These are phyloP conservation scores for Chymomyza costata DNA, from an alignment of 1,140 invertebrate species.

Conservation along the genomic window DNA sequence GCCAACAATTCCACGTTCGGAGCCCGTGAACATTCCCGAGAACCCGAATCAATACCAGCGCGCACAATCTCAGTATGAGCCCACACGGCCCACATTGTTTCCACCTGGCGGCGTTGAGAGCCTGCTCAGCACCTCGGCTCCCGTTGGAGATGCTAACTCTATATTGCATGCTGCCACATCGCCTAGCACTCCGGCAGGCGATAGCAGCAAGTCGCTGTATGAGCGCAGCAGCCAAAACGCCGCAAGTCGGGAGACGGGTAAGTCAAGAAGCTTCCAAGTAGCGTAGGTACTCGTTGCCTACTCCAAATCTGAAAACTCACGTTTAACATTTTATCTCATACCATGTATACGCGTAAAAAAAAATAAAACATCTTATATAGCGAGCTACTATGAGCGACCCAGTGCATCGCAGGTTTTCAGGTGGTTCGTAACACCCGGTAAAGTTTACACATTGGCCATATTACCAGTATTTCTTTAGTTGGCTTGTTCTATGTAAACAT, in stretches of 20 bases:
- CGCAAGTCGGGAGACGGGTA: slow-evolving; percentile 63
- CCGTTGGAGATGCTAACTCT: slow-evolving; percentile 33
- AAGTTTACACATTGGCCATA: slow-evolving; percentile 54
- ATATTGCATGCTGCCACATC: slow-evolving; percentile 45
- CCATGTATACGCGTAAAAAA: slow-evolving; percentile 29
- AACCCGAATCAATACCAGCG: slow-evolving; percentile 44
- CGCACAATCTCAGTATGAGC: slow-evolving; percentile 59
- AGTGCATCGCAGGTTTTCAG: slow-evolving; percentile 66
- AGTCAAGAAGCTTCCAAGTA: slow-evolving; percentile 25
- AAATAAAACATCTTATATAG: slow-evolving; percentile 20
- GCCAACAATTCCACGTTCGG: slow-evolving; percentile 73
- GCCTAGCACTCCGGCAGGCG: slow-evolving; percentile 54
- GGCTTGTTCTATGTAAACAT: slow-evolving; percentile 47
- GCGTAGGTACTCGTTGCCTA: neutral
- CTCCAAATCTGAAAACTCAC: slow-evolving; percentile 29
- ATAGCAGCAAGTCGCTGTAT: slow-evolving; percentile 65
- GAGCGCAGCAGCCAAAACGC: slow-evolving; percentile 35
- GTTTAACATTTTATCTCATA: slow-evolving; percentile 56
- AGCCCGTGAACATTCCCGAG: slow-evolving; percentile 76
- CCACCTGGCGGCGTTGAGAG: slow-evolving; percentile 62
- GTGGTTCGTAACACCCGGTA: slow-evolving; percentile 72
- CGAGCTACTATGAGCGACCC: slow-evolving; percentile 57
- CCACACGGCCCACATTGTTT: slow-evolving; percentile 32
- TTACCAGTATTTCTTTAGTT: slow-evolving; percentile 29
- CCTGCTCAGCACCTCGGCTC: slow-evolving; percentile 62